Conservation (phyloP, 2,113 vertebrate genomes). For the Gambusia holbrooki region DNA sequence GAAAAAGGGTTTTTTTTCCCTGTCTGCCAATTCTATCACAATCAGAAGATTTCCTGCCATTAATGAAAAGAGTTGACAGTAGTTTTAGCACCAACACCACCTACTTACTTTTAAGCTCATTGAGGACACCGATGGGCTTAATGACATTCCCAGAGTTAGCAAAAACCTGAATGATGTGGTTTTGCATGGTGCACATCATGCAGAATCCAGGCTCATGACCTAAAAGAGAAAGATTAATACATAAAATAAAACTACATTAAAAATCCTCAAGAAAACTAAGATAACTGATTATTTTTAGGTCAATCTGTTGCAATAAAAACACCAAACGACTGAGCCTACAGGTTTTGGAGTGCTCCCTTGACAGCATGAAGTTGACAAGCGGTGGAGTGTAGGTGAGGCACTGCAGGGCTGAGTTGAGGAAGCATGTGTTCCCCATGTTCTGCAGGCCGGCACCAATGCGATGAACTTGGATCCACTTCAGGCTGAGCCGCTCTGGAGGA, state of each 20-base stretch:
- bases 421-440: constrained; percentile 96
- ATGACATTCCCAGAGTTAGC: constrained; percentile 91
- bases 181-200: constrained; percentile 98
- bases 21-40: not conserved
- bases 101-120: constrained; percentile 88
- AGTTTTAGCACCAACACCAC: not conserved
- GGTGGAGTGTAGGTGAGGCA: constrained; percentile 95
- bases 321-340: constrained; percentile 78
- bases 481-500: constrained; percentile 89
- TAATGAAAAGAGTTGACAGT: constrained; percentile 24
- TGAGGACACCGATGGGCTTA: constrained; percentile 91
- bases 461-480: constrained; percentile 91
- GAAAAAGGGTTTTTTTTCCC: not conserved
- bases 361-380: constrained; percentile 94
- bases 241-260: not conserved
- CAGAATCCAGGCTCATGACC: constrained; percentile 93
- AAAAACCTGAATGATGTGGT: constrained; percentile 91
- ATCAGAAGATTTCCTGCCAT: constrained; percentile 53
- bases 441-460: constrained; percentile 94
- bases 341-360: constrained; percentile 93
- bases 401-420: constrained; percentile 94
- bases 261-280: not conserved
- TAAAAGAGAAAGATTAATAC: constrained; percentile 49
- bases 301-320: not conserved
- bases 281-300: not conserved